Evolutionary conservation across 2,113 vertebrate species (phyloP).

Genomic region (Oceanites oceanicus): DNA sequence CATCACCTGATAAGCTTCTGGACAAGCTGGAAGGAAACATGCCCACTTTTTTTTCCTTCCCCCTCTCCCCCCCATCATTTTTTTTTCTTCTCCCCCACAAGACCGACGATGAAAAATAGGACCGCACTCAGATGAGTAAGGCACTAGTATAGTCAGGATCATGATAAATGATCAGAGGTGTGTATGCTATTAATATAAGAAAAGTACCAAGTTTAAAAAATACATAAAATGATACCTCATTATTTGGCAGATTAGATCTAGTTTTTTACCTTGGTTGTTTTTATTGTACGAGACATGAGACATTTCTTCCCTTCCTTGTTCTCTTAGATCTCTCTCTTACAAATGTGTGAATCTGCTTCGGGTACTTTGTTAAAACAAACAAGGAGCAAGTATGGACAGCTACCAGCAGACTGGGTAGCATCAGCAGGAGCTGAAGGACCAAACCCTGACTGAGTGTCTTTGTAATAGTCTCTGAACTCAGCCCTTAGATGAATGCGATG

Average conservation of each 20-base stretch:
- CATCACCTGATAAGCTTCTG: not conserved
- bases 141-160: not conserved
- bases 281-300: not conserved
- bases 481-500: not conserved
- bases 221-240: not conserved
- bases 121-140: not conserved
- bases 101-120: not conserved
- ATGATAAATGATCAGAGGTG: not conserved
- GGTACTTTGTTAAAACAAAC: not conserved
- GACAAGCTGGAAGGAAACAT: not conserved
- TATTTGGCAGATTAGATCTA: not conserved
- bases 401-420: not conserved
- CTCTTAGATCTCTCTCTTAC: not conserved
- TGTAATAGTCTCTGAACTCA: not conserved
- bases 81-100: not conserved
- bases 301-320: not conserved
- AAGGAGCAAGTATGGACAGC: not conserved
- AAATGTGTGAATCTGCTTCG: not conserved
- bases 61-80: too few species aligned
- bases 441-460: not conserved
- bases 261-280: not conserved
- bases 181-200: not conserved
- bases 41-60: accelerated
- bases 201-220: not conserved
- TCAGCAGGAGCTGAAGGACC: not conserved